These are phyloP conservation scores for Polydrusus tereticollis DNA, from an alignment of 2,888 invertebrate species.

Conservation along the genomic window DNA sequence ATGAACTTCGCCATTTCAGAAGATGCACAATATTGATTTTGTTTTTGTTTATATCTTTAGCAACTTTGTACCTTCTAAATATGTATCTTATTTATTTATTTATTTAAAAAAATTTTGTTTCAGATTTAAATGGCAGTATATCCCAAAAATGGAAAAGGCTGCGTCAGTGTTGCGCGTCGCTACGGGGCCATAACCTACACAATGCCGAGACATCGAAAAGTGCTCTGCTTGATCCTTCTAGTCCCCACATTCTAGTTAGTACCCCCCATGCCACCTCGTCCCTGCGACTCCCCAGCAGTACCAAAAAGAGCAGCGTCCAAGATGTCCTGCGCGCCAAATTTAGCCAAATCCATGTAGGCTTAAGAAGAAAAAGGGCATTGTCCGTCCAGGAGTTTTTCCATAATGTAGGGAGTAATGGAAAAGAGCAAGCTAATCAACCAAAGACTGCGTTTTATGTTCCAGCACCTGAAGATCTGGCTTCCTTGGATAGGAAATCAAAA, in stretches of 20 bases:
- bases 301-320: constrained; percentile 71
- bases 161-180: constrained; percentile 76
- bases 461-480: constrained; percentile 38
- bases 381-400: constrained; percentile 78
- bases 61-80: too few relatives aligned
- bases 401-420: constrained; percentile 59
- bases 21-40: too few relatives aligned
- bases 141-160: constrained; percentile 82
- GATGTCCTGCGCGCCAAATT: constrained; percentile 76
- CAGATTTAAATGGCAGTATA: constrained; percentile 81
- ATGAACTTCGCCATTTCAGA: too few relatives aligned
- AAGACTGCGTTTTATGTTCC: constrained; percentile 77
- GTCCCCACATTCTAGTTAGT: constrained; percentile 65
- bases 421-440: constrained; percentile 65
- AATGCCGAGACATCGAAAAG: constrained; percentile 68
- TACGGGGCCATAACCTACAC: constrained; percentile 65
- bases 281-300: constrained; percentile 68
- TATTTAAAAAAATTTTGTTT: too few relatives aligned
- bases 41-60: too few relatives aligned
- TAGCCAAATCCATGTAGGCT: constrained; percentile 78
- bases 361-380: constrained; percentile 75
- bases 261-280: constrained; percentile 66
- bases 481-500: constrained; percentile 53
- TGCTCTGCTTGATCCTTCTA: constrained; percentile 72
- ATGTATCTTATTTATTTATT: too few relatives aligned